Percentiles rank a stretch among this genome's conserved stretches.
phyloP scores from a whole-genome alignment of 2,113 vertebrate genomes.

The Pelecanus crispus region DNA sequence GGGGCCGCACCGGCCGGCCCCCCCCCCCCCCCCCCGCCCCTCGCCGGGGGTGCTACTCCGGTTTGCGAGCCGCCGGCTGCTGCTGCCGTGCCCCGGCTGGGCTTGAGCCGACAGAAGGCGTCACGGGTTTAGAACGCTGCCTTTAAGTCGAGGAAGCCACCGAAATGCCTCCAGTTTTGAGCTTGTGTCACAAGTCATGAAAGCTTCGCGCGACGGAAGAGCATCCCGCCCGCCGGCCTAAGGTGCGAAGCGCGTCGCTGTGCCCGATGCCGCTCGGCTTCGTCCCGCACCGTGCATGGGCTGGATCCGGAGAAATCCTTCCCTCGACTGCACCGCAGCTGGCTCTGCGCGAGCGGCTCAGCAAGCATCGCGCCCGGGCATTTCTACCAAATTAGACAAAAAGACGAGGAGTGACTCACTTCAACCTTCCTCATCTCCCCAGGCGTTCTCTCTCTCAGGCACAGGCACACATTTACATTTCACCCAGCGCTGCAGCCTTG shows the following conservation, averaged over 20 bases:
- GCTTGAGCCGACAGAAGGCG: background rate
- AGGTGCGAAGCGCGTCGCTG: fast-evolving
- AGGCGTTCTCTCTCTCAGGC: background rate
- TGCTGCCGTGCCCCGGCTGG: fast-evolving
- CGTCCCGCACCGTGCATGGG: background rate
- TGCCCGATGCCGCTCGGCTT: background rate
- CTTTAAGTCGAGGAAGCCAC: background rate
- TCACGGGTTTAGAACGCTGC: background rate
- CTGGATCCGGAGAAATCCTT: background rate
- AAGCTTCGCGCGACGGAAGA: background rate
- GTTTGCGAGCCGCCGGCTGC: background rate
- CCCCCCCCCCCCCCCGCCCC: too few relatives aligned
- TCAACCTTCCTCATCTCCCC: background rate
- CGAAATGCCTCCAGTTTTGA: background rate
- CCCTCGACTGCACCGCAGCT: background rate
- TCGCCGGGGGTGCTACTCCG: too few relatives aligned
- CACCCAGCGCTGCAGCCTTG: background rate
- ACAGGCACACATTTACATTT: background rate
- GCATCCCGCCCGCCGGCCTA: too few relatives aligned
- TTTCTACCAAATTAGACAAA: conserved; percentile 30
- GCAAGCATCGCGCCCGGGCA: background rate
- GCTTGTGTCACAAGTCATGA: background rate
- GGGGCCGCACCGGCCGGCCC: fast-evolving
- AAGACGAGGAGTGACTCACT: background rate
- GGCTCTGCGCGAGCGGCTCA: background rate